Base-by-base conservation (phyloP, 2,888 invertebrate genomes). In the Chymomyza procnemis region DNA sequence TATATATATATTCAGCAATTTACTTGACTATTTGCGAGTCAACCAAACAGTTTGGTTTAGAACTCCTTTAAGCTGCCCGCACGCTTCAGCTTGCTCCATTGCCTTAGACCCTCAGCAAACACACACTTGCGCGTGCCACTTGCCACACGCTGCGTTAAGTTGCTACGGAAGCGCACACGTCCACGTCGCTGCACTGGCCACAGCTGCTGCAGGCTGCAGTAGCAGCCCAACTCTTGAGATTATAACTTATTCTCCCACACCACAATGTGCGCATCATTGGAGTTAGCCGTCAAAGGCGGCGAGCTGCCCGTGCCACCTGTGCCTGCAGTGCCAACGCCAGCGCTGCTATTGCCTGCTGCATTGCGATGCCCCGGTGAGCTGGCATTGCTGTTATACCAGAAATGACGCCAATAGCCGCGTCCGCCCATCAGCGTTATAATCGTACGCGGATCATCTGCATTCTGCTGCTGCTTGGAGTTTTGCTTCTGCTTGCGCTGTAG, bases 161-260 rank as follows among this genome's bases (percentile, higher is more conserved):
- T 62, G 63, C n/a, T 41, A 41, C 18, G 66, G 75, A 22, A 71
- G 71, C 70, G 64, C 75, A 57, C 69, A 19, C 73, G 59, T 6
- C 79, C 84, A 19, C 72, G 81, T n/a, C 86, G 86, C 46, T 84
- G 85, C 68, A 73, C 86, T 61, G 80, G 84, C 14, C 79, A 84
- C 47, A 86, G 80, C 68, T 85, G 84, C 78, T 81, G 80, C 55
- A 80, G 61, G 9, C 80, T 84, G 65, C 80, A 81, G 65, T 84
- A 86, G 67, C 89, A 88, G 85, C 80, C 88, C 73, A 76, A 78
- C 88, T 86, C 89, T 88, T 80, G 80, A 69, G 89, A 90, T 94
- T 93, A 95, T 92, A 95, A 93, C 89, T 95, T 96, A 92, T 95
- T 94, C 91, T 97, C 97, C 97, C 97, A 97, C 59, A 97, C 93